Evolutionary conservation across 2,113 vertebrate genomes (phyloP).

Genomic region (Patagioenas fasciata): DNA sequence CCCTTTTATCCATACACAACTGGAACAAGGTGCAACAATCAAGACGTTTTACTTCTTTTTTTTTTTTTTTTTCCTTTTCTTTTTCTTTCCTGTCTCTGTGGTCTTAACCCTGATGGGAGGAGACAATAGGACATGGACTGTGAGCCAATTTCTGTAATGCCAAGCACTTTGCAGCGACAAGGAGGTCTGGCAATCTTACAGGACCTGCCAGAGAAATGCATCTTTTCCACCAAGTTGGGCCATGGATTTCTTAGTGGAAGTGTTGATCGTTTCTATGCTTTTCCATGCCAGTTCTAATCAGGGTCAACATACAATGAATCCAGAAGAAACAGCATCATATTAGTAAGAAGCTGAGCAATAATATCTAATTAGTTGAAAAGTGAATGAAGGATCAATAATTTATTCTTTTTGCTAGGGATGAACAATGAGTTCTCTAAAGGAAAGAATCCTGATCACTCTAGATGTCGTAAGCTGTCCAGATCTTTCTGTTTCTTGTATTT

Average conservation of each 20-base stretch:
- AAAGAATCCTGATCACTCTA: not conserved
- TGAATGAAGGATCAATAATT: not conserved
- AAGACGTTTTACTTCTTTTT: not conserved
- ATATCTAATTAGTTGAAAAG: constrained; percentile 4
- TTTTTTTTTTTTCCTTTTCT: not conserved
- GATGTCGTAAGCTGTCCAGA: not conserved
- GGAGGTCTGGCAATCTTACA: not conserved
- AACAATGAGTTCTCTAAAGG: not conserved
- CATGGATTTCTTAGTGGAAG: not conserved
- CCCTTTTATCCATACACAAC: constrained; percentile 30
- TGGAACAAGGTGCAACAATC: constrained; percentile 33
- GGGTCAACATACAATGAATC: not conserved
- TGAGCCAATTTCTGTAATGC: not conserved
- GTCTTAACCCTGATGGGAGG: not conserved
- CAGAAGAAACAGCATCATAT: not conserved
- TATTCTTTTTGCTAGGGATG: not conserved
- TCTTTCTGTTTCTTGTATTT: not conserved
- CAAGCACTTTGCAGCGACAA: not conserved
- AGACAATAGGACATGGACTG: not conserved
- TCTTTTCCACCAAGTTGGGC: not conserved
- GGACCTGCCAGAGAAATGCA: not conserved
- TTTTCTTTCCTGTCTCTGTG: not conserved
- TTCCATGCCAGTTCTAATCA: not conserved
- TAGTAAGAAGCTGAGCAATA: not conserved
- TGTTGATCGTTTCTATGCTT: not conserved